A percentile compares a stretch with the other conserved stretches of the same genome.
Evolutionary conservation across 2,797 vertebrate species (phyloP).

Genomic region (Trichosurus vulpecula): DNA sequence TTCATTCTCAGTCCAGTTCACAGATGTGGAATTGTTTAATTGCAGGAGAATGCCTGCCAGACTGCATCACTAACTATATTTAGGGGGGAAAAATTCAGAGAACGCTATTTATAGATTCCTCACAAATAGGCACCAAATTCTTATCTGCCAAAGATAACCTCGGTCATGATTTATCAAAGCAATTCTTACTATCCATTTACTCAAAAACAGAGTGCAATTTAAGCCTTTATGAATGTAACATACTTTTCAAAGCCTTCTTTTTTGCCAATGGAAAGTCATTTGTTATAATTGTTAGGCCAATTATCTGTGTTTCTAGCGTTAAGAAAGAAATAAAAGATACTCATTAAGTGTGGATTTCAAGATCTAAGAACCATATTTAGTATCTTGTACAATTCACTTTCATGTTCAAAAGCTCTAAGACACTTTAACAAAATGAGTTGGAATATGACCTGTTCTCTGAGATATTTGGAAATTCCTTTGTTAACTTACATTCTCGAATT

Average conservation of each 20-base stretch:
- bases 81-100: constrained; percentile 71
- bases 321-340: constrained; percentile 72
- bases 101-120: constrained; percentile 81
- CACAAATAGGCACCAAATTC: constrained; percentile 73
- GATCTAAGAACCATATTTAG: constrained; percentile 69
- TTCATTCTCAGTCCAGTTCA: constrained; percentile 77
- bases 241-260: constrained; percentile 78
- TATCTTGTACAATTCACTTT: constrained; percentile 54
- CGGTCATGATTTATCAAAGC: constrained; percentile 80
- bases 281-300: constrained; percentile 73
- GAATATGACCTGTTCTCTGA: background rate
- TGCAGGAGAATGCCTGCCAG: constrained; percentile 80
- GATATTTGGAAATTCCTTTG: constrained; percentile 44
- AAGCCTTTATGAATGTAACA: constrained; percentile 75
- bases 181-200: constrained; percentile 75
- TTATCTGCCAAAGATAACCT: constrained; percentile 78
- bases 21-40: constrained; percentile 81
- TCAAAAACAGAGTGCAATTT: constrained; percentile 75
- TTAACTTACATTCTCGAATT: background rate
- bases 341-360: constrained; percentile 53
- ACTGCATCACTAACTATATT: constrained; percentile 80
- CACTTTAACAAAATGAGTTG: background rate
- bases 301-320: constrained; percentile 73
- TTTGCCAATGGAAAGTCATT: constrained; percentile 76
- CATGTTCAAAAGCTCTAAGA: constrained; percentile 8